Conservation (phyloP, 2,888 invertebrate species). For the Tenthredo livida region DNA sequence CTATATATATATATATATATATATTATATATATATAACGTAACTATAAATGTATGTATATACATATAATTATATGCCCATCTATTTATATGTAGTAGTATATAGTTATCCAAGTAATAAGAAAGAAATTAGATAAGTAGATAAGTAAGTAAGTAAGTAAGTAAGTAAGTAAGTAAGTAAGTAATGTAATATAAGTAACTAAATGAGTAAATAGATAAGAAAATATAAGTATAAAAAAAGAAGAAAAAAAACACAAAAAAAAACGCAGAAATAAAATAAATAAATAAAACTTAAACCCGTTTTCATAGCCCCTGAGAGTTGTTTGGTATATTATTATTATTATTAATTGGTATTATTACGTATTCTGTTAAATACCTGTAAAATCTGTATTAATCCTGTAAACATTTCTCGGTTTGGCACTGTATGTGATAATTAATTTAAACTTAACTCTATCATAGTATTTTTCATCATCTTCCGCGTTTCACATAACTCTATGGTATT, state of each 20-base stretch:
- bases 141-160: neutral
- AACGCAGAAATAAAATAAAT: neutral
- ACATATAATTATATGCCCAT: slow-evolving; percentile 59
- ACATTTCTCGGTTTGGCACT: slow-evolving; percentile 66
- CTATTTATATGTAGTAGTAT: slow-evolving; percentile 37
- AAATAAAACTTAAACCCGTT: slow-evolving; percentile 9
- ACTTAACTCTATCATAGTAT: neutral
- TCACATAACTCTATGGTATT: slow-evolving; percentile 13
- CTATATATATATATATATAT: no score
- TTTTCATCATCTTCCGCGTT: neutral
- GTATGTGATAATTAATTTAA: slow-evolving; percentile 61
- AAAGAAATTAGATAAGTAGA: neutral
- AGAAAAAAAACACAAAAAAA: neutral
- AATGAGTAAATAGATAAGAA: neutral
- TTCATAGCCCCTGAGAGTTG: slow-evolving; percentile 1
- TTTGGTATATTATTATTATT: neutral
- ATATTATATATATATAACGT: slow-evolving; percentile 55
- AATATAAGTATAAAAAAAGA: neutral
- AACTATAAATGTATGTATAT: slow-evolving; percentile 63
- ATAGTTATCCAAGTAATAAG: slow-evolving; percentile 22
- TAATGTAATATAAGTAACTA: slow-evolving; percentile 19
- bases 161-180: neutral
- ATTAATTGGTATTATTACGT: neutral
- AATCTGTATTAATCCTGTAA: slow-evolving; percentile 9
- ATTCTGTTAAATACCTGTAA: neutral